Base-by-base conservation (phyloP, 1,140 invertebrate species). In the Triops longicaudatus region DNA sequence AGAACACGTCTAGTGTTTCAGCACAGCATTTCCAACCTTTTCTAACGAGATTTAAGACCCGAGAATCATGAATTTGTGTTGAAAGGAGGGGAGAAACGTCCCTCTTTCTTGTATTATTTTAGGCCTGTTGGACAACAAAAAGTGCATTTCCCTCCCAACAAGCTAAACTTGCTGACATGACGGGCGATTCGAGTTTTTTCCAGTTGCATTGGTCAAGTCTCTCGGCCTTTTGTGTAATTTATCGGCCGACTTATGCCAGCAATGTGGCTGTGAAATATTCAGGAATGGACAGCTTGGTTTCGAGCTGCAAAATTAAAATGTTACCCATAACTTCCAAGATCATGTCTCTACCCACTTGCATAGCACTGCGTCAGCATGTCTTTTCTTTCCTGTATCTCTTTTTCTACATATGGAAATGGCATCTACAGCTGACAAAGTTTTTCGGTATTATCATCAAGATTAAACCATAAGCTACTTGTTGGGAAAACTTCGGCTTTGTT, bases 91-190 rank as follows among this genome's bases (percentile, higher is more conserved):
- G 50, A 63, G 17, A 63, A 14, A 0, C 50, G 17, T 63, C 50
- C 50, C 50, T 63, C 50, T 63, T 63, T 63, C 50, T 63, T 63
- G 50, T 63, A 63, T 63, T 63, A 63, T 63, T 63, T 63, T 63
- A 63, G 50, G 50, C 44, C 44, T 63, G 3, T 22, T 12, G 22
- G 14, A 22, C 9, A 7, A 63, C 1, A 22, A 22, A 17, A 63
- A 22, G 50, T 44, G 11, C 43, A 12, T n/a, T 63, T 63, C 50
- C 22, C 44, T 22, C 50, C 50, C 50, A 63, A 0, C 50, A 63
- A 22, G 50, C 31, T 1, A 63, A n/a, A 22, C 50, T 63, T 63
- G 22, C 50, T 63, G 50, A 63, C 50, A 63, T 63, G 50, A 63
- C 14, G 50, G 31, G 31, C 14, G 14, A 63, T 63, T 63, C 50